Base-by-base conservation (phyloP, 2,888 invertebrate species). In the Omphaloscelis lunosa region DNA sequence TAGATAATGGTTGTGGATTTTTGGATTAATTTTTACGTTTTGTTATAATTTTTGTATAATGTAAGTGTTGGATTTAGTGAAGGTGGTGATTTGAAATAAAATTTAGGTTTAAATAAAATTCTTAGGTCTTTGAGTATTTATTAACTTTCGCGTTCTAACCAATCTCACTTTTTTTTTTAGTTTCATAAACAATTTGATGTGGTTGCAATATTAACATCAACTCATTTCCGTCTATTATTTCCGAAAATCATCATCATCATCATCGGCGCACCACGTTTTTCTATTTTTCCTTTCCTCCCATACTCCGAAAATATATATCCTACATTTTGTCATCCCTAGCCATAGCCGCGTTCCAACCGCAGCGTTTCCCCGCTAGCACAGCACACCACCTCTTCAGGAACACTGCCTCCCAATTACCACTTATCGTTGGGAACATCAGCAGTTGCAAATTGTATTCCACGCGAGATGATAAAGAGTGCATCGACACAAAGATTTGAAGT, bases 351-450 rank as follows among this genome's bases (percentile, higher is more conserved):
- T 85, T 80, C 27, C 23, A 73, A 80, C 75, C 84, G 85, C 85
- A 65, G 84, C 86, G 76, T 86, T 86, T 74, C 17, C 34, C 66
- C 58, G 72, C 84, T 29, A 12, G 11, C 29, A 71, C 41, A 0
- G 39, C 4, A 61, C 72, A 45, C 70, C 45, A 72, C 72, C 79
- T 72, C 70, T 71, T 23, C 77, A 61, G 82, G 79, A 75, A 79
- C 77, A 72, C 79, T 84, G 91, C 89, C 86, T 91, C 93, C 95
- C 95, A 95, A 96, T 96, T 96, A 96, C 93, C 86, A 85, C 75
- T 90, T 93, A 96, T 96, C 96, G 92, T 88, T 96, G 96, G 93
- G 95, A 95, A 95, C 91, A 96, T 96, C 96, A 88, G 86, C 86
- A 89, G 88, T 93, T 93, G 94, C 95, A 93, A 95, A 96, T 95